Conservation (phyloP, 2,888 invertebrate species). For the Himalopsyche japonica region DNA sequence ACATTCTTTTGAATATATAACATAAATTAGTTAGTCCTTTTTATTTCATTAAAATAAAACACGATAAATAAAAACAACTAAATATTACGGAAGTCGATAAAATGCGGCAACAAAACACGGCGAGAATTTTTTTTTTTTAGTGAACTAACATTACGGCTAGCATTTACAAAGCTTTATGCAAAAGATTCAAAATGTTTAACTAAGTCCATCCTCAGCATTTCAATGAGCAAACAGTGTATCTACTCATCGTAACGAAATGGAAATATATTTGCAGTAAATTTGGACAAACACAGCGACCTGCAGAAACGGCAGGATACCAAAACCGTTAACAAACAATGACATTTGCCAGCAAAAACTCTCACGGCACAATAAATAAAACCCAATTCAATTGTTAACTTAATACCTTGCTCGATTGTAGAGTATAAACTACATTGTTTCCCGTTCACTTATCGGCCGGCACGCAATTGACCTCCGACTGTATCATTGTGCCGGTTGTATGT, state of each 20-base stretch:
- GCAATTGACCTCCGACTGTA: conserved; percentile 34
- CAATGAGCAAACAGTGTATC: not conserved
- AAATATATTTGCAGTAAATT: not conserved
- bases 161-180: not conserved
- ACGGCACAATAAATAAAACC: conserved; percentile 18
- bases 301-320: not conserved
- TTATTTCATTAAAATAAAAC: no score
- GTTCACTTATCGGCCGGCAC: conserved; percentile 32
- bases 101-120: no score
- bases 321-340: not conserved
- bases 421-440: conserved; percentile 36
- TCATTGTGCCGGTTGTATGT: conserved; percentile 37
- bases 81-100: no score
- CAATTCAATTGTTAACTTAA: conserved; percentile 18
- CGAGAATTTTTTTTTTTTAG: no score
- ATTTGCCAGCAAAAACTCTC: not conserved
- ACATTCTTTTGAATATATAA: no score
- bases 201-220: not conserved
- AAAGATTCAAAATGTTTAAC: not conserved
- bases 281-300: not conserved
- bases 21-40: no score
- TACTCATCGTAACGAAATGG: not conserved
- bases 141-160: no score
- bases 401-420: not conserved
- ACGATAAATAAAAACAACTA: no score